These are phyloP conservation scores for Polyommatus icarus DNA, from an alignment of 2,888 invertebrate species.

Conservation along the genomic window DNA sequence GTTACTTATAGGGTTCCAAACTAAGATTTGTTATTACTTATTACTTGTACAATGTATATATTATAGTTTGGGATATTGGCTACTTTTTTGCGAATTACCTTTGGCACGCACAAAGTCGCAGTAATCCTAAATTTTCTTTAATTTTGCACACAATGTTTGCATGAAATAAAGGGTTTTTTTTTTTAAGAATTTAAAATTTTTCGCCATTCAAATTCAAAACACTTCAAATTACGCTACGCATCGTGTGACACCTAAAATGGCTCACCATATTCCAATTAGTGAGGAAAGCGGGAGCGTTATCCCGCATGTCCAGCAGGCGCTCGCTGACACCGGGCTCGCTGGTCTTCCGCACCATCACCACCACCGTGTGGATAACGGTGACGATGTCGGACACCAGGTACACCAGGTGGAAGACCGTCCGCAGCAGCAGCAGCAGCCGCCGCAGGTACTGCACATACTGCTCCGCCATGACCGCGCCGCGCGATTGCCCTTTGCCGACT, in stretches of 20 bases:
- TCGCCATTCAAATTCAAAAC: too few species aligned
- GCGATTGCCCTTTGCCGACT: background rate
- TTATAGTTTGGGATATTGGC: too few species aligned
- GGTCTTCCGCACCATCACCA: conserved; percentile 6
- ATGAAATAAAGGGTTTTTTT: too few species aligned
- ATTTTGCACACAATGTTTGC: too few species aligned
- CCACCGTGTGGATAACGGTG: background rate
- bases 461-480: conserved; percentile 1
- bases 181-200: too few species aligned
- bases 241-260: background rate
- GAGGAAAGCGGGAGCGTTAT: conserved; percentile 48
- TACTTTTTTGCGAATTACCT: too few species aligned
- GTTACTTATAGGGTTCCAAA: too few species aligned
- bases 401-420: conserved; percentile 18
- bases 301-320: conserved; percentile 41
- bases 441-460: conserved; percentile 3
- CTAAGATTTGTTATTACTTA: too few species aligned
- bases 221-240: background rate
- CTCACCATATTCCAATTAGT: conserved; percentile 61
- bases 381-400: background rate
- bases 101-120: too few species aligned
- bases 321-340: background rate
- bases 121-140: too few species aligned
- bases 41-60: too few species aligned
- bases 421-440: conserved; percentile 18